A percentile compares a stretch with the other conserved stretches of the same genome.
phyloP scores from a whole-genome alignment of 2,888 invertebrate species.

The Thereva nobilitata region DNA sequence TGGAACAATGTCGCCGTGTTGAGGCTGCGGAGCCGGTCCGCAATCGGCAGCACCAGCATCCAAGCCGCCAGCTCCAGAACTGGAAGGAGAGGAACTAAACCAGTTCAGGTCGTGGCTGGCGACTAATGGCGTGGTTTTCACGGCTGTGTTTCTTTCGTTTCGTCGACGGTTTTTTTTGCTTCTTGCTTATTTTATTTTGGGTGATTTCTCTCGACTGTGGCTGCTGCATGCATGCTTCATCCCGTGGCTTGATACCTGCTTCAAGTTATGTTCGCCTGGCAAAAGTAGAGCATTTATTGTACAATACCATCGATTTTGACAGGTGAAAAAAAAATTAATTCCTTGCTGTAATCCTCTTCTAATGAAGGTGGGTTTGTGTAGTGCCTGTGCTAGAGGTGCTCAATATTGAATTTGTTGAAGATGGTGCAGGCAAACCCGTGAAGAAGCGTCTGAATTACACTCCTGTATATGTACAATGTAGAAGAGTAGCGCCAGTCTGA shows the following conservation, averaged over 20 bases:
- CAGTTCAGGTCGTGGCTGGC: constrained; percentile 25
- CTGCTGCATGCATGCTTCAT: constrained; percentile 28
- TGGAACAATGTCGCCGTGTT: neutral
- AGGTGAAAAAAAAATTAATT: constrained; percentile 41
- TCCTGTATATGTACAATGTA: too few species aligned
- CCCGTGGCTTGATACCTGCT: constrained; percentile 35
- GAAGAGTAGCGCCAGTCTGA: too few species aligned
- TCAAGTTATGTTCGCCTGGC: constrained; percentile 55
- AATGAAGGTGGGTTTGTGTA: too few species aligned
- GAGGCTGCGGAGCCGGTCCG: neutral
- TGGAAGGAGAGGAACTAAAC: constrained; percentile 30
- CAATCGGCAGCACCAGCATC: neutral
- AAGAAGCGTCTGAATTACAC: too few species aligned
- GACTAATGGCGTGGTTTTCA: neutral
- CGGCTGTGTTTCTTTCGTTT: constrained; percentile 24
- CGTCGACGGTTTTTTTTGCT: constrained; percentile 38
- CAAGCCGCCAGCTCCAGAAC: neutral
- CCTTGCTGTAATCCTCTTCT: too few species aligned
- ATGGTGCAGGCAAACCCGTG: neutral
- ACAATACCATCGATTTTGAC: constrained; percentile 47
- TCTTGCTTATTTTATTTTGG: constrained; percentile 38
- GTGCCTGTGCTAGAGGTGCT: neutral
- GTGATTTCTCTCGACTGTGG: constrained; percentile 27
- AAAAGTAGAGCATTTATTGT: constrained; percentile 59
- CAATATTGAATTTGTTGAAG: neutral